These are phyloP conservation scores for Phrixothrix hirtus DNA, from an alignment of 2,888 invertebrate genomes.

Conservation along the genomic window DNA sequence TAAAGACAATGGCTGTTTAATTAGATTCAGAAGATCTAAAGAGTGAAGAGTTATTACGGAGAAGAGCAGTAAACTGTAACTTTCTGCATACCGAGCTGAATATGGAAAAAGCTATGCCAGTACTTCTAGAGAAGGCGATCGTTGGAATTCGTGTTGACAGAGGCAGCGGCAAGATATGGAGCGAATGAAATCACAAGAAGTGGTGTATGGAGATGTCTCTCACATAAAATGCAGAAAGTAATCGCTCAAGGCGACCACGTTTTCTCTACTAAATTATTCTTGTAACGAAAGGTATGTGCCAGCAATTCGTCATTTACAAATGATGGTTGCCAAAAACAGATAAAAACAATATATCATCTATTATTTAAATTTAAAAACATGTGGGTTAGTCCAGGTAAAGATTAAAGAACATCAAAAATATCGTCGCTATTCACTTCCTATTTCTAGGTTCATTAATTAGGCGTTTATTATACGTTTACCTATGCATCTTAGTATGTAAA, in stretches of 20 bases:
- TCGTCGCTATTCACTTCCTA: constrained; percentile 5
- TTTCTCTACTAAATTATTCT: constrained; percentile 9
- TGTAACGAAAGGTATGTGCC: background rate
- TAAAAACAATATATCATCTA: constrained; percentile 3
- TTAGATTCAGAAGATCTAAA: constrained; percentile 24
- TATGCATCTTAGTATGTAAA: constrained; percentile 15
- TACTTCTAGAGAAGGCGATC: constrained; percentile 27
- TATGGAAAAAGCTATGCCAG: constrained; percentile 25
- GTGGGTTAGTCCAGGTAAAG: constrained; percentile 1
- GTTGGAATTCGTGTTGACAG: constrained; percentile 29
- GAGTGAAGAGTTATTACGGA: constrained; percentile 16
- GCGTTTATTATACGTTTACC: constrained; percentile 11
- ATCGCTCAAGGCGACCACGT: constrained; percentile 5
- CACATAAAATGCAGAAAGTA: constrained; percentile 21
- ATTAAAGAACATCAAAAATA: background rate
- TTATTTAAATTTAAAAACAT: constrained; percentile 5
- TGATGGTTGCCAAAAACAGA: constrained; percentile 3
- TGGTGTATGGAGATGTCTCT: constrained; percentile 30
- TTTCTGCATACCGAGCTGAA: constrained; percentile 26
- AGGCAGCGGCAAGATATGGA: constrained; percentile 29
- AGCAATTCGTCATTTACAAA: constrained; percentile 14
- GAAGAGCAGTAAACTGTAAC: constrained; percentile 24
- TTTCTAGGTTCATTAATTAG: constrained; percentile 19
- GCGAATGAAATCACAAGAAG: constrained; percentile 32
- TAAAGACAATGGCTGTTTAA: constrained; percentile 23